Evolutionary conservation across 2,113 vertebrate species (phyloP).

Genomic region (Murina feae): DNA sequence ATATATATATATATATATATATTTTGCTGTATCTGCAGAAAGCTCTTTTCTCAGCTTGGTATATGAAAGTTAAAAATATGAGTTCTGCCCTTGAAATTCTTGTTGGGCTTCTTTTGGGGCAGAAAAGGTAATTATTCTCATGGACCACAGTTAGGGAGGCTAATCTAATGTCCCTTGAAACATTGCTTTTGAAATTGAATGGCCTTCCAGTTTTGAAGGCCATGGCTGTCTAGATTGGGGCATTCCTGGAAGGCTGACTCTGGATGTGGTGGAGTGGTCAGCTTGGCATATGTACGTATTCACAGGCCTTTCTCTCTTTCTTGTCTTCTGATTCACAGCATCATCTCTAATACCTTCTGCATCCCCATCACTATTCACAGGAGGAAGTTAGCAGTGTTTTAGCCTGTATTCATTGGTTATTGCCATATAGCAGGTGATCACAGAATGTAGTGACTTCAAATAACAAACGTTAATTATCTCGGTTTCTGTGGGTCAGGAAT

Average conservation of each 20-base stretch:
- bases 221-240: too few relatives aligned
- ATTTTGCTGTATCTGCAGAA: constrained; percentile 57
- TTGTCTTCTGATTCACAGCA: background rate
- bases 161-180: background rate
- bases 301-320: background rate
- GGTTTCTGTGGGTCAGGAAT: background rate
- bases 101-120: background rate
- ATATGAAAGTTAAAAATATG: constrained; percentile 45
- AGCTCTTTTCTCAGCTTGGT: constrained; percentile 2
- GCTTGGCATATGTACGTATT: accelerated
- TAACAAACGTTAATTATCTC: background rate
- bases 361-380: accelerated
- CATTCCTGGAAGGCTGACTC: background rate
- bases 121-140: background rate
- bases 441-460: background rate
- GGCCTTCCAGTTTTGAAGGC: background rate
- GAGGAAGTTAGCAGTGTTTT: background rate
- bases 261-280: accelerated
- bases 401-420: background rate
- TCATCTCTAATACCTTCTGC: background rate
- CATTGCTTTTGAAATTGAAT: background rate
- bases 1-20: background rate
- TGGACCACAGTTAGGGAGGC: background rate
- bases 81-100: background rate
- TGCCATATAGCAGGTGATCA: background rate